Evolutionary conservation across 2,888 invertebrate genomes (phyloP).

Genomic region (Papilio gigon): DNA sequence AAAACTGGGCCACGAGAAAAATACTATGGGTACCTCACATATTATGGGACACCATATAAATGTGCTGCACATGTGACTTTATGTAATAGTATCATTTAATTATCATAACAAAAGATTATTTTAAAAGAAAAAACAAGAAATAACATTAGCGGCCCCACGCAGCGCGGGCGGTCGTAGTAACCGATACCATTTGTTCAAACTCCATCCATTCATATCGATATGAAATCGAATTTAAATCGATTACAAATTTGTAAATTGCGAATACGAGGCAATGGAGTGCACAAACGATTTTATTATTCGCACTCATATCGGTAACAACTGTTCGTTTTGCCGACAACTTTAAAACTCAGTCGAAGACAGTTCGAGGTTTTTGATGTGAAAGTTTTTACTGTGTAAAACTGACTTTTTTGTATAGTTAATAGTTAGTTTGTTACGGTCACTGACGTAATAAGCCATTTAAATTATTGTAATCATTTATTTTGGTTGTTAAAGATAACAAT

Average conservation of each 20-base stretch:
- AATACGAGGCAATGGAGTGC: constrained; percentile 39
- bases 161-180: constrained; percentile 22
- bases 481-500: too few relatives aligned
- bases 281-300: constrained; percentile 41
- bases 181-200: constrained; percentile 33
- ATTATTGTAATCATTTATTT: background rate
- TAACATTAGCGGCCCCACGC: constrained; percentile 26
- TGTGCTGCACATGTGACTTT: background rate
- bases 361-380: background rate
- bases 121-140: constrained; percentile 18
- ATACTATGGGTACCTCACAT: too few relatives aligned
- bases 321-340: constrained; percentile 29
- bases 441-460: background rate
- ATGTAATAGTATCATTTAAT: background rate
- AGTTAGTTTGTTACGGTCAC: background rate
- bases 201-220: constrained; percentile 56
- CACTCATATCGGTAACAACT: constrained; percentile 39
- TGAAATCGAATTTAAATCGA: constrained; percentile 70
- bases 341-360: constrained; percentile 20
- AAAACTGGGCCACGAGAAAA: too few relatives aligned
- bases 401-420: constrained; percentile 15
- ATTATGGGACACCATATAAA: background rate
- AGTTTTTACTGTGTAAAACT: background rate
- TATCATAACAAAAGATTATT: constrained; percentile 4
- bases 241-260: constrained; percentile 48